phyloP scores from a whole-genome alignment of 2,888 invertebrate species.

The Gibbula magus region DNA sequence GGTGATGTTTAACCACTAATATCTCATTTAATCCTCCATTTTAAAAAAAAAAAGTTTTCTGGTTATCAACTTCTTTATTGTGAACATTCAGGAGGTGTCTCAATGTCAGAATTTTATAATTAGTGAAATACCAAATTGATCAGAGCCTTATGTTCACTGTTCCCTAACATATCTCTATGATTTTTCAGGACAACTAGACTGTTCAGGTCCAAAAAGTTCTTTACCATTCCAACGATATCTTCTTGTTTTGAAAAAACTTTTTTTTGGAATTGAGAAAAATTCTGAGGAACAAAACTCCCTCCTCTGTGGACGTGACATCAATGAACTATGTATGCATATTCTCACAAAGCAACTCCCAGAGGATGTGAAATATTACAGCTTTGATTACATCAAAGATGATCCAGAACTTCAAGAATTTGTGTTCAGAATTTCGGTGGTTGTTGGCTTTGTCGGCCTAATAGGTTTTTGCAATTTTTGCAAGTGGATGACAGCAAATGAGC shows the following conservation, averaged over 20 bases:
- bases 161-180: not conserved
- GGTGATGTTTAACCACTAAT: too few relatives aligned
- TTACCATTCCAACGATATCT: not conserved
- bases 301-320: not conserved
- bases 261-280: not conserved
- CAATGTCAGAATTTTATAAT: too few relatives aligned
- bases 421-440: not conserved
- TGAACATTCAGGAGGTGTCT: too few relatives aligned
- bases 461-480: constrained; percentile 17
- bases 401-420: constrained; percentile 19
- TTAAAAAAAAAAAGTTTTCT: too few relatives aligned
- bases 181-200: too few relatives aligned
- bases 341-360: constrained; percentile 3
- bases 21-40: too few relatives aligned
- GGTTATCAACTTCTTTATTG: too few relatives aligned
- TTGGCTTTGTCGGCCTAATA: not conserved
- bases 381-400: not conserved
- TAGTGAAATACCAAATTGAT: not conserved
- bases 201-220: not conserved
- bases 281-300: not conserved
- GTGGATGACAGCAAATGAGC: constrained; percentile 10
- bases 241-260: not conserved
- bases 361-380: not conserved
- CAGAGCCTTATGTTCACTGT: too few relatives aligned
- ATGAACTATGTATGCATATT: not conserved